Evolutionary conservation across 2,113 vertebrate genomes (phyloP).

Genomic region (Verasper variegatus): DNA sequence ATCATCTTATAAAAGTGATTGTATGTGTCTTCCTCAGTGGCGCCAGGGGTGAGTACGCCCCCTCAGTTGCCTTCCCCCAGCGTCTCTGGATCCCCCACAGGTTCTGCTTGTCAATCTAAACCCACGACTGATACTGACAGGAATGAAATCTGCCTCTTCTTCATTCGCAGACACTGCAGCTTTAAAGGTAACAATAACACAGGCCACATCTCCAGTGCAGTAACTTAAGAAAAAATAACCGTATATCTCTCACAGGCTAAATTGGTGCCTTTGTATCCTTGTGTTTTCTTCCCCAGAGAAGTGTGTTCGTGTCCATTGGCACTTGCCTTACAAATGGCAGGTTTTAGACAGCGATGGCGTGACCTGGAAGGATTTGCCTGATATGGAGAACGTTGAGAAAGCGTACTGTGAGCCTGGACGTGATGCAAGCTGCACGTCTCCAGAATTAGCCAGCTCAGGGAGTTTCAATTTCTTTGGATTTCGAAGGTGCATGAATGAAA

Average conservation of each 20-base stretch:
- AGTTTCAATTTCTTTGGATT: not conserved
- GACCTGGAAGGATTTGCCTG: constrained; percentile 82
- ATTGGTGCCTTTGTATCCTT: not conserved
- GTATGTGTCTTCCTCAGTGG: constrained; percentile 1
- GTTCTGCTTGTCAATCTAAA: constrained; percentile 1
- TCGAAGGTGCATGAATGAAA: constrained; percentile 12
- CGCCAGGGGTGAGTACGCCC: constrained; percentile 2
- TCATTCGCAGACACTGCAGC: constrained; percentile 84
- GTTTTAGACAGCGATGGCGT: constrained; percentile 48
- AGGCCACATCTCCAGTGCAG: not conserved
- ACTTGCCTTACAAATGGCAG: constrained; percentile 93
- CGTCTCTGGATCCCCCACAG: not conserved
- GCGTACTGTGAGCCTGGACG: constrained; percentile 86
- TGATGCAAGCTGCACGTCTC: constrained; percentile 54
- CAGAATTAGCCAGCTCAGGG: rapidly evolving
- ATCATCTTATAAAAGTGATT: not conserved
- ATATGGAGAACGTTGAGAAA: constrained; percentile 87
- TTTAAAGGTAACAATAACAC: constrained; percentile 87
- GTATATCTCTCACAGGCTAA: not conserved
- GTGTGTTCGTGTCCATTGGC: constrained; percentile 87
- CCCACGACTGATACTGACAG: constrained; percentile 67
- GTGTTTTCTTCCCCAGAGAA: constrained; percentile 73
- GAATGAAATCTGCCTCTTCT: constrained; percentile 90
- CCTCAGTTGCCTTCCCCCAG: not conserved
- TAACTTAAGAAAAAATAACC: not conserved